phyloP scores from a whole-genome alignment of 2,888 invertebrate genomes.

The Andrena minutula region DNA sequence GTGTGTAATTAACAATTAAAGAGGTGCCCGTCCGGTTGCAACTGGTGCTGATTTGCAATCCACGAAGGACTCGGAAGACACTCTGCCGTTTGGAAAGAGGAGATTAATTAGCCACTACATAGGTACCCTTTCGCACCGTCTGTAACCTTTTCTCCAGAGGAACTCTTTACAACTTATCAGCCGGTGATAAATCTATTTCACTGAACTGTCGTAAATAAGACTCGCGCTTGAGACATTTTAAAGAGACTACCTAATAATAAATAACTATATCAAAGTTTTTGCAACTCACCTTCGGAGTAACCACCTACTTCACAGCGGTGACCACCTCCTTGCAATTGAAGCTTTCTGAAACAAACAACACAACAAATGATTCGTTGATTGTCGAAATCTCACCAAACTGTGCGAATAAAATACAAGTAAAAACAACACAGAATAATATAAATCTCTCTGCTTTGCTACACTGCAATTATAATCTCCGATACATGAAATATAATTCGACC shows the following conservation, averaged over 20 bases:
- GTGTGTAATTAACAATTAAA: constrained; percentile 62
- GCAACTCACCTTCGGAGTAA: constrained; percentile 50
- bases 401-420: not conserved
- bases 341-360: constrained; percentile 37
- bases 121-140: constrained; percentile 5
- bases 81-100: constrained; percentile 12
- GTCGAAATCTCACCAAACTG: no score
- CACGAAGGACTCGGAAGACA: constrained; percentile 28
- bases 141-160: not conserved
- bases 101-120: constrained; percentile 38
- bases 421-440: not conserved
- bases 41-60: constrained; percentile 48
- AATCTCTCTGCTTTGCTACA: not conserved
- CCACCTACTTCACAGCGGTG: constrained; percentile 30
- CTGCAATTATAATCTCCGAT: not conserved
- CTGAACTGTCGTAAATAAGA: no score
- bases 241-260: not conserved
- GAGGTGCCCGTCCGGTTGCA: constrained; percentile 41
- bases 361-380: not conserved
- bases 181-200: no score
- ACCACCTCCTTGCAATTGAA: constrained; percentile 10
- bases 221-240: not conserved
- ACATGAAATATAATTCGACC: no score
- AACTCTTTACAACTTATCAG: not conserved
- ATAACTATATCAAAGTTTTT: not conserved